Base-by-base conservation (phyloP, 2,888 invertebrate species). In the Glyphotaelius pellucidus region DNA sequence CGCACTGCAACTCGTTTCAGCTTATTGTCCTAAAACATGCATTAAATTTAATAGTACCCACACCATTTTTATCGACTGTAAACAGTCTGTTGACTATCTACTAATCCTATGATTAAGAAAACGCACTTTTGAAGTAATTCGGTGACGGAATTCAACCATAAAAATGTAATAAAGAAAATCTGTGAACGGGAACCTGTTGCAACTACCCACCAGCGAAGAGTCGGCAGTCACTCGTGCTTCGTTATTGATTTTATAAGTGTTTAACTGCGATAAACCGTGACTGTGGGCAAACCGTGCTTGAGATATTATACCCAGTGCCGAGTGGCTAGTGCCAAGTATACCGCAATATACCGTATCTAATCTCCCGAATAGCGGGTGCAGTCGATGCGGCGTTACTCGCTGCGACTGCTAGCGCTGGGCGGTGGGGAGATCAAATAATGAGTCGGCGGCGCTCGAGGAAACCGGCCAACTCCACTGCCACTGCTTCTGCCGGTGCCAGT, bases 171-270 rank as follows among this genome's bases (percentile, higher is more conserved):
- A 81, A 35, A 91, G 88, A 86, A 32, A 80, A 84, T 67, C 79
- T 79, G 88, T 80, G 38, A 38, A 89, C 80, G 67, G 88, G 31
- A 88, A 90, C 85, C 90, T 90, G 90, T 90, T 90, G 90, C 90
- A 86, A 80, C 80, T 86, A 42, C 89, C 38, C 80, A 42, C 9
- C 19, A 31, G 81, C 79, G 67, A 86, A 83, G 19, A 67, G 79
- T 32, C 88, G 35, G 88, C 52, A 47, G 86, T 31, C 42, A 52
- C 52, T 89, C 80, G 42, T 31, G 89, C 85, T 86, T 81, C 90
- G 67, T 88, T 92, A 92, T 92, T 92, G 92, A 92, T 92, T 92
- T 92, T 91, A 87, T 83, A 80, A 19, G 88, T 80, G 79, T 42
- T 42, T 80, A 79, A 89, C 79, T 79, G 88, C 90, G 90, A 90